Base-by-base conservation (phyloP, 1,140 invertebrate species). In the Oryzaephilus surinamensis region DNA sequence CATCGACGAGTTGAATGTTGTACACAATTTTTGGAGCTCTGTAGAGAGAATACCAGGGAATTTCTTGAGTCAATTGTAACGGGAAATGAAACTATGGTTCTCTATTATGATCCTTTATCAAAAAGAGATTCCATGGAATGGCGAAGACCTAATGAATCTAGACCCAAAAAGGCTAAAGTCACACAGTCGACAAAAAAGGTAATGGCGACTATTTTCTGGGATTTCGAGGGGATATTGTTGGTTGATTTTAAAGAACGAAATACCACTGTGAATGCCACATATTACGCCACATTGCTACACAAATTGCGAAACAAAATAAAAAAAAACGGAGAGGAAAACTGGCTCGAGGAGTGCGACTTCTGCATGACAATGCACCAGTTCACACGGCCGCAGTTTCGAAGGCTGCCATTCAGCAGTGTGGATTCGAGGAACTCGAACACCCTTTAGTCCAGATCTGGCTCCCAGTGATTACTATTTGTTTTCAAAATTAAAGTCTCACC, bases 31-130 rank as follows among this genome's bases (percentile, higher is more conserved):
- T 42, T 38, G 14, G 14, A 38, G n/a, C 39, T 36, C 12, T 35
- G 39, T 23, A 27, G 39, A 6, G 15, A 36, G 12, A 16, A 21
- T 2, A 37, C 16, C n/a, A n/a, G n/a, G n/a, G 11, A 27, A 35
- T 37, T 21, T 35, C 15, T 41, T 17, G 14, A 12, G 8, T 11
- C 12, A 20, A 42, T 43, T 40, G 26, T 43, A 24, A 34, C 23
- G 28, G 38, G 32, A 12, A 16, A 45, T 14, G 48, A 54, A 54
- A 54, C 35, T 14, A 50, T 43, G 42, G 32, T 51, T 46, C 29
- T 45, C 29, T 23, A 45, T 16, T 45, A 34, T 30, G 38, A 35
- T 5, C 29, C 30, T 3, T 15, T 34, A 27, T 24, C 45, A 3
- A 45, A 51, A 42, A 30, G 48, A 38, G 41, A 47, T 10, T 43